These are phyloP conservation scores for Atherinosoma microstoma DNA, from an alignment of 2,797 vertebrate species.

Conservation along the genomic window DNA sequence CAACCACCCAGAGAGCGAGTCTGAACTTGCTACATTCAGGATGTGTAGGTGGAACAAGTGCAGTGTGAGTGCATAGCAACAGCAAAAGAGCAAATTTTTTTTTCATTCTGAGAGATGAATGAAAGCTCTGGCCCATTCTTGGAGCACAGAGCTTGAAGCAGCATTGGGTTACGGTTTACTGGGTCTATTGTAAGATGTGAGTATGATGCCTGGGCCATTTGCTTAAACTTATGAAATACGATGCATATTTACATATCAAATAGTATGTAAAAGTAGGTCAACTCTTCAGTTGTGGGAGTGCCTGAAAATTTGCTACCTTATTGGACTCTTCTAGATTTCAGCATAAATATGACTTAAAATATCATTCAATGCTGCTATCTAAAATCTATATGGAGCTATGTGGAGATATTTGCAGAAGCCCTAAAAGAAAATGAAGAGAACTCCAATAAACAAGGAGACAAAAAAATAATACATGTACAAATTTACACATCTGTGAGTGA, in stretches of 20 bases:
- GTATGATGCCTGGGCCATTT: not conserved
- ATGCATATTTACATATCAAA: not conserved
- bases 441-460: not conserved
- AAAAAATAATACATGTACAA: not conserved
- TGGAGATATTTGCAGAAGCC: not conserved
- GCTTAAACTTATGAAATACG: not conserved
- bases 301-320: not conserved
- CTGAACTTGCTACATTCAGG: slow-evolving; percentile 44
- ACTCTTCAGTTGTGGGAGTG: not conserved
- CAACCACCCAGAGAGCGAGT: slow-evolving; percentile 17
- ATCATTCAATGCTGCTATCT: not conserved
- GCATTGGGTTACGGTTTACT: slow-evolving; percentile 8
- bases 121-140: slow-evolving; percentile 17
- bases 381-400: not conserved
- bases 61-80: slow-evolving; percentile 42
- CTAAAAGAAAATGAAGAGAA: not conserved
- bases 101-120: slow-evolving; percentile 20
- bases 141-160: not conserved
- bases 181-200: slow-evolving; percentile 13
- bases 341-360: not conserved
- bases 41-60: slow-evolving; percentile 46
- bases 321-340: not conserved
- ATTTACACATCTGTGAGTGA: not conserved
- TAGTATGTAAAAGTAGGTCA: not conserved
- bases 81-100: slow-evolving; percentile 10